Percentiles rank a stretch among this genome's conserved stretches.
These are phyloP conservation scores for Tringa solitaria DNA, from an alignment of 2,113 vertebrate species.

Conservation along the genomic window DNA sequence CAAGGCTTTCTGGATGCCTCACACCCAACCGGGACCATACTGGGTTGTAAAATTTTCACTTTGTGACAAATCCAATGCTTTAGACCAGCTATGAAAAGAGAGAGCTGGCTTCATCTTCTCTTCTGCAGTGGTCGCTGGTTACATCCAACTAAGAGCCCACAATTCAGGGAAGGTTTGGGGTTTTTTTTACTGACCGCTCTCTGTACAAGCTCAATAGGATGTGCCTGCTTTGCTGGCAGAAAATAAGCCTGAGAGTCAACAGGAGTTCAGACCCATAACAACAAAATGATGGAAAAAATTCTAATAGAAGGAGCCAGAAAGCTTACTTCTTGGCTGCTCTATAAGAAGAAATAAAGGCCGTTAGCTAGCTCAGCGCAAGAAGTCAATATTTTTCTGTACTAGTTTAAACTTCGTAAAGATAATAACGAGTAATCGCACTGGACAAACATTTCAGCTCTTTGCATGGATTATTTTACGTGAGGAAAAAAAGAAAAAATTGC, in stretches of 20 bases:
- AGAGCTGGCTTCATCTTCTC: background rate
- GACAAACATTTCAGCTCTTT: background rate
- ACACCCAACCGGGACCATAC: background rate
- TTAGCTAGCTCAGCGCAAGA: background rate
- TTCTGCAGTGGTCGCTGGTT: background rate
- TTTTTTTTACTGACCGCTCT: background rate
- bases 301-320: background rate
- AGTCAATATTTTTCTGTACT: background rate
- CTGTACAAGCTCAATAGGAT: background rate
- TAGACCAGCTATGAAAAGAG: background rate
- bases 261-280: background rate
- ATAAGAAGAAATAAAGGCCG: background rate
- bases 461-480: background rate
- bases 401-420: background rate
- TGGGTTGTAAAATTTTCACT: background rate
- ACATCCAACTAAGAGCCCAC: background rate
- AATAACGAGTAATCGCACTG: background rate
- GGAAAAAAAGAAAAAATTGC: background rate
- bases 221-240: background rate
- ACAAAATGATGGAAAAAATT: background rate
- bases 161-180: background rate
- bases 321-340: background rate
- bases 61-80: background rate
- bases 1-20: background rate
- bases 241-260: background rate